These are phyloP conservation scores for Mythimna vitellina DNA, from an alignment of 2,888 invertebrate species.

Conservation along the genomic window DNA sequence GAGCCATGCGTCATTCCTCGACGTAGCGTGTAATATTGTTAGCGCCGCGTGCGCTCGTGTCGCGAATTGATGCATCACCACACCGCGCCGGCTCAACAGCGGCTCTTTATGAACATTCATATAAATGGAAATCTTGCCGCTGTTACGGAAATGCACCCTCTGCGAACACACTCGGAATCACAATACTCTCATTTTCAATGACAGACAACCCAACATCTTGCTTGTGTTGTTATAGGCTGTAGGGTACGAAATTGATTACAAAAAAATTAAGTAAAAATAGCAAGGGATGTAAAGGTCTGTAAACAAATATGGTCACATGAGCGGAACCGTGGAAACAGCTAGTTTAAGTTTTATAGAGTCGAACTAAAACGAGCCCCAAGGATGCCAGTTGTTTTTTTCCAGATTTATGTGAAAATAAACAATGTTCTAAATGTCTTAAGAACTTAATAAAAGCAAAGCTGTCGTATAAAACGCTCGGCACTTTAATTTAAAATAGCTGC, in stretches of 20 bases:
- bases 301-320: neutral
- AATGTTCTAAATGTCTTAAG: constrained; percentile 15
- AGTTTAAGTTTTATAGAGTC: neutral
- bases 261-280: neutral
- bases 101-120: neutral
- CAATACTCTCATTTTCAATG: neutral
- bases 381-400: constrained; percentile 5
- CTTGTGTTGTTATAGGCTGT: neutral
- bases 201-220: neutral
- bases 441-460: constrained; percentile 37
- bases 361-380: neutral
- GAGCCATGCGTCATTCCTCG: constrained; percentile 16
- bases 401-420: constrained; percentile 35
- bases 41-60: neutral
- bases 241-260: neutral
- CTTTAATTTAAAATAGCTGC: constrained; percentile 33
- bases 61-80: constrained; percentile 17
- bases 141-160: neutral
- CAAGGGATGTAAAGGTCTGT: neutral
- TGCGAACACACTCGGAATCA: neutral
- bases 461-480: constrained; percentile 27
- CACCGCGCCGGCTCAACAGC: neutral
- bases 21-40: constrained; percentile 15
- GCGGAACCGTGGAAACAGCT: neutral
- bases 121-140: constrained; percentile 4